A percentile compares a stretch with the other conserved stretches of the same genome.
Evolutionary conservation across 2,797 vertebrate species (phyloP).

Genomic region (Galagoides demidoff): DNA sequence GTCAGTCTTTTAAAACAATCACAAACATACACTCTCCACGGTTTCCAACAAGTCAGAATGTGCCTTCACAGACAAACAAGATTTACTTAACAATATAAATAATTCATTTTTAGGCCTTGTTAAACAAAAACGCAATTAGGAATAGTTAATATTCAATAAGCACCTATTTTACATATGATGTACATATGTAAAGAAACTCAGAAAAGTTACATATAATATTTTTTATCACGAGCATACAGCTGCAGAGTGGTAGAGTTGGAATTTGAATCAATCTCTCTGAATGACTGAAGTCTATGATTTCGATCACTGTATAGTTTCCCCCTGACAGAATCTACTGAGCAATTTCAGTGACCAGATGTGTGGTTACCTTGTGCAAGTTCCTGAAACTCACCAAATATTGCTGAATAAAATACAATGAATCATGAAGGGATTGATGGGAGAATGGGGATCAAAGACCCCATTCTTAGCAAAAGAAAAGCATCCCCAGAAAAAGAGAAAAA

Average conservation of each 20-base stretch:
- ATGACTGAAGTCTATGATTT: not conserved
- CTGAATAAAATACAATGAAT: not conserved
- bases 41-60: constrained; percentile 44
- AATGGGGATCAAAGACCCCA: no score
- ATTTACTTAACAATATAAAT: constrained; percentile 34
- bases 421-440: not conserved
- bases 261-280: constrained; percentile 31
- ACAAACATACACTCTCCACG: not conserved
- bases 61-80: constrained; percentile 1
- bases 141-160: not conserved
- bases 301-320: not conserved
- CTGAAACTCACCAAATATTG: not conserved
- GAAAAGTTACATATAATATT: not conserved
- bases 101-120: not conserved
- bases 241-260: not conserved
- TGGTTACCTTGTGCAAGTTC: not conserved
- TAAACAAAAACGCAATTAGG: constrained; percentile 19
- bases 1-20: not conserved
- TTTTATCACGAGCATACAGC: not conserved
- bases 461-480: no score
- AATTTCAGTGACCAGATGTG: not conserved
- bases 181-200: not conserved
- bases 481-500: no score
- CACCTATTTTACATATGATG: not conserved
- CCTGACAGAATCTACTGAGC: not conserved